phyloP scores from a whole-genome alignment of 2,888 invertebrate genomes.

The Volucella bombylans region DNA sequence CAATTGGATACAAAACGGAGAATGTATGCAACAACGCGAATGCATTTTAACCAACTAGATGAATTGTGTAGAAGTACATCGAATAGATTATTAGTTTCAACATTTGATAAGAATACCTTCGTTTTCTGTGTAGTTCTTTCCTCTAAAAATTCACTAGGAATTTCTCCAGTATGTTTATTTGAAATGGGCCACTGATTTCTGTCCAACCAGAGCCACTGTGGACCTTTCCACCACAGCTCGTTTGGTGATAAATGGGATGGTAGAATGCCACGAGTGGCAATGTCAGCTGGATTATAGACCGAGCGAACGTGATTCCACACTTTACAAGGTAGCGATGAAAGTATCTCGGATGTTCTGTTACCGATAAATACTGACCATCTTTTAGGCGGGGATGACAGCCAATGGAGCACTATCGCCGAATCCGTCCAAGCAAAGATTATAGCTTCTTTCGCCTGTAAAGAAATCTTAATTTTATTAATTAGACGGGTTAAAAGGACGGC shows the following conservation, averaged over 20 bases:
- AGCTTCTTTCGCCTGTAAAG: neutral
- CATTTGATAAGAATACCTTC: too few species aligned
- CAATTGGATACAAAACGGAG: too few species aligned
- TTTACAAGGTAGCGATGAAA: conserved; percentile 10
- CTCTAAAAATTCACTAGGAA: too few species aligned
- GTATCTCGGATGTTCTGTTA: conserved; percentile 26
- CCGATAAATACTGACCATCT: conserved; percentile 26
- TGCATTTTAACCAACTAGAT: neutral
- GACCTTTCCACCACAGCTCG: too few species aligned
- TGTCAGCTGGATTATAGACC: neutral
- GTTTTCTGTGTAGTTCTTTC: too few species aligned
- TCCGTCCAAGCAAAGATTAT: conserved; percentile 15
- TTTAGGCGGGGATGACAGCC: conserved; percentile 21
- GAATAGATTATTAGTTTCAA: too few species aligned
- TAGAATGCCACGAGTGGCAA: conserved; percentile 4
- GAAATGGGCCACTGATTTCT: too few species aligned
- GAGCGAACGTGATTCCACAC: neutral
- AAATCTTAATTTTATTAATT: too few species aligned
- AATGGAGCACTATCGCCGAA: conserved; percentile 2
- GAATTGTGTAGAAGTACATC: neutral
- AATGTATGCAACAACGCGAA: too few species aligned
- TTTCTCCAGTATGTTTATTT: too few species aligned
- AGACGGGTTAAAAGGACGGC: too few species aligned
- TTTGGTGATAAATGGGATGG: neutral
- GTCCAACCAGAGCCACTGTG: too few species aligned